A percentile compares a stretch with the other conserved stretches of the same genome.
Conservation (phyloP, 2,888 invertebrate genomes). For the Corbicula japonica region DNA sequence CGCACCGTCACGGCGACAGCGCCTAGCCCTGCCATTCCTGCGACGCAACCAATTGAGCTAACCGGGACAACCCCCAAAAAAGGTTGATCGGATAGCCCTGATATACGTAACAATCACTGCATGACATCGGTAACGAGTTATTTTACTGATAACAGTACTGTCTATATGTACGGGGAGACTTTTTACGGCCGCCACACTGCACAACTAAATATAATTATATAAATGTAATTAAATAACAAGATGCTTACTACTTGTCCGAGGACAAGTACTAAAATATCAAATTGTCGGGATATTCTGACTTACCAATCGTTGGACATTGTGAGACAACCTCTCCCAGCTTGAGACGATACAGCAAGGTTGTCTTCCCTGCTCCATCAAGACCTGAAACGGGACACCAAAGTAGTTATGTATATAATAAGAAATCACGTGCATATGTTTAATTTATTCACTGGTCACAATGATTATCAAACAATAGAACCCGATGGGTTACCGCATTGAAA, state of each 20-base stretch:
- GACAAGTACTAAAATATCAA: background rate
- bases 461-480: background rate
- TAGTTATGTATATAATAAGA: no score
- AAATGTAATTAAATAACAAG: background rate
- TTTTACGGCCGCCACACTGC: background rate
- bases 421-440: no score
- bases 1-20: no score
- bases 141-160: no score
- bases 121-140: no score
- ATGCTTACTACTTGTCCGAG: background rate
- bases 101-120: no score
- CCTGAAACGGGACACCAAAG: conserved; percentile 66
- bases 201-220: background rate
- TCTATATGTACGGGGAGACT: background rate
- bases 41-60: no score
- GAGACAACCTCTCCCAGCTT: conserved; percentile 79
- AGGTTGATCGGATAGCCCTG: no score
- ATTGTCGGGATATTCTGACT: background rate
- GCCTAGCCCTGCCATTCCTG: no score
- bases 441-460: no score
- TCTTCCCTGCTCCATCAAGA: conserved; percentile 79
- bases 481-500: background rate
- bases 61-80: no score
- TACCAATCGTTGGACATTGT: conserved; percentile 78
- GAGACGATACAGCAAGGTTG: conserved; percentile 76